Percentiles rank a stretch among this genome's conserved stretches.
phyloP scores from a whole-genome alignment of 2,888 invertebrate genomes.

The Myopa testacea region DNA sequence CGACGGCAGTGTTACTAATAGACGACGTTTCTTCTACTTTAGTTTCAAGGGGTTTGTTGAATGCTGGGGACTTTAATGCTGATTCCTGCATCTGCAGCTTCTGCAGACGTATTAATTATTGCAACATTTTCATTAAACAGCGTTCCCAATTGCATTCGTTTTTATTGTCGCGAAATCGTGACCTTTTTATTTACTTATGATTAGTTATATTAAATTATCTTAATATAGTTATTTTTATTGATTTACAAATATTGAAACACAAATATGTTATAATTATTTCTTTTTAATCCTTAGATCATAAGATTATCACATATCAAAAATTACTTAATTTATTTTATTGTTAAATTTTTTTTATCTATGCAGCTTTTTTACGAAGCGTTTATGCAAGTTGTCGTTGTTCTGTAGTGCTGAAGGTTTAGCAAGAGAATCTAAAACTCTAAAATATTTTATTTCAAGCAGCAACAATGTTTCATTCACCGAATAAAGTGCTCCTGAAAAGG shows the following conservation, averaged over 20 bases:
- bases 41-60: slow-evolving; percentile 4
- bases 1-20: neutral
- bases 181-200: neutral
- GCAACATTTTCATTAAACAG: slow-evolving; percentile 46
- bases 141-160: slow-evolving; percentile 47
- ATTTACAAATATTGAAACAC: slow-evolving; percentile 11
- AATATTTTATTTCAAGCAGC: slow-evolving; percentile 20
- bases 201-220: neutral
- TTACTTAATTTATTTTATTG: slow-evolving; percentile 19
- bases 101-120: slow-evolving; percentile 36
- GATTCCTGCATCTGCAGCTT: neutral
- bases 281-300: slow-evolving; percentile 26
- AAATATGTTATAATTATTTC: slow-evolving; percentile 9
- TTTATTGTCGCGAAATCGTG: neutral
- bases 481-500: neutral
- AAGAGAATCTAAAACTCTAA: neutral
- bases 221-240: neutral
- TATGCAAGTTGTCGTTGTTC: neutral
- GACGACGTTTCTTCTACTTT: neutral
- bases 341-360: neutral
- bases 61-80: neutral
- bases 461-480: slow-evolving; percentile 26
- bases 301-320: slow-evolving; percentile 31
- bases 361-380: neutral
- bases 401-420: neutral